Evolutionary conservation across 2,113 vertebrate genomes (phyloP).

Genomic region (Herpetotheres cachinnans): DNA sequence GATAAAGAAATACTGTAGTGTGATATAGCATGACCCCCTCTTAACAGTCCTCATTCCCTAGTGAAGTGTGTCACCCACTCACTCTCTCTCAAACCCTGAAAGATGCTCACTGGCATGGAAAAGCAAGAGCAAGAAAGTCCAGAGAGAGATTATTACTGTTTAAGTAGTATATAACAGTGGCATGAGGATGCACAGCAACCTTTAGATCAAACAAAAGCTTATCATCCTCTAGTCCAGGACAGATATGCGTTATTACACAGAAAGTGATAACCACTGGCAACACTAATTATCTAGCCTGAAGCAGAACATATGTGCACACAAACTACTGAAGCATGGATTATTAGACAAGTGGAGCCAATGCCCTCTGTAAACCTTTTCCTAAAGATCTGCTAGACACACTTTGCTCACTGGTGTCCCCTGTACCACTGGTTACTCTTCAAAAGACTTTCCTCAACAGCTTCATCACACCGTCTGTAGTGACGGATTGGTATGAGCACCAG

Average conservation of each 20-base stretch:
- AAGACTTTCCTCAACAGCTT: not conserved
- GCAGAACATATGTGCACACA: not conserved
- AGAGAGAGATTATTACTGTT: not conserved
- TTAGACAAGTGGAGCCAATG: not conserved
- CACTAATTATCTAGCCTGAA: not conserved
- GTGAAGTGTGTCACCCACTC: not conserved
- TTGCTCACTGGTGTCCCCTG: not conserved
- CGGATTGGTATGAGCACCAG: not conserved
- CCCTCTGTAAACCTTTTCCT: not conserved
- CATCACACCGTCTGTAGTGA: not conserved
- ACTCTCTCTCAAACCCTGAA: not conserved
- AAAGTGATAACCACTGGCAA: conserved; percentile 12
- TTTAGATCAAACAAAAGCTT: not conserved
- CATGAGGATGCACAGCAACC: not conserved
- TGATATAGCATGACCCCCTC: not conserved
- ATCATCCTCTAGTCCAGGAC: not conserved
- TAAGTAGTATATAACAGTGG: not conserved
- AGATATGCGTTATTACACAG: not conserved
- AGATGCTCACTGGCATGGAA: not conserved
- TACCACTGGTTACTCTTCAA: not conserved
- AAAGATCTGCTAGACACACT: not conserved
- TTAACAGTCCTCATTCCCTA: not conserved
- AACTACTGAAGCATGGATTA: not conserved
- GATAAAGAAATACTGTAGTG: not conserved
- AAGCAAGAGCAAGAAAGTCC: not conserved